Conservation (phyloP, 2,797 vertebrate species). For the Melanotaenia pygmaea region DNA sequence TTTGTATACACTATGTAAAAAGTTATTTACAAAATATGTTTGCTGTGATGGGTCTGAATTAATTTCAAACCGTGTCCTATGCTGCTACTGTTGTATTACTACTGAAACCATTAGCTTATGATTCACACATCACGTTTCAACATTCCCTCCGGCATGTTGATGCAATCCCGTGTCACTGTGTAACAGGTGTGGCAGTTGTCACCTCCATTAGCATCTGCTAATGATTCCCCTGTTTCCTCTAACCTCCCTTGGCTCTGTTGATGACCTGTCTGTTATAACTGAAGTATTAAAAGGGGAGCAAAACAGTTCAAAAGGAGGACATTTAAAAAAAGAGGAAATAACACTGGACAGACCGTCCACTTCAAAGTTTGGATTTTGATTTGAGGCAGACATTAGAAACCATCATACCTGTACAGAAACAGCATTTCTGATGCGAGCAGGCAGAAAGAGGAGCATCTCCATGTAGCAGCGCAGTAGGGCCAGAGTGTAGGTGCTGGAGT, state of each 20-base stretch:
- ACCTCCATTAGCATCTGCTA: constrained; percentile 48
- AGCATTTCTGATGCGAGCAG: constrained; percentile 91
- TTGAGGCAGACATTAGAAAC: not conserved
- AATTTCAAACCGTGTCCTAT: not conserved
- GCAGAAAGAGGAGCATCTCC: constrained; percentile 93
- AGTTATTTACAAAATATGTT: not conserved
- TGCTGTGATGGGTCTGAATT: not conserved
- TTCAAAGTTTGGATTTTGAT: not conserved
- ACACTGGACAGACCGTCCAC: not conserved
- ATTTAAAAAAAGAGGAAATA: not conserved
- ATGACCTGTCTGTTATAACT: constrained; percentile 22
- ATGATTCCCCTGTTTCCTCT: constrained; percentile 55
- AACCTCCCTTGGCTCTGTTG: constrained; percentile 37
- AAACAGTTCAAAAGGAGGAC: not conserved
- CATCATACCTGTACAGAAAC: constrained; percentile 89
- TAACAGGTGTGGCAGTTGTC: constrained; percentile 48
- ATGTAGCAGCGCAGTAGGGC: constrained; percentile 93
- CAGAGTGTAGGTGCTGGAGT: constrained; percentile 91
- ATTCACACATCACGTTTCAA: constrained; percentile 31
- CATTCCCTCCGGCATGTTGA: constrained; percentile 55
- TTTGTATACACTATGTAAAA: not conserved
- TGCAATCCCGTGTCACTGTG: constrained; percentile 49
- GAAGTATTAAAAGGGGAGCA: constrained; percentile 7
- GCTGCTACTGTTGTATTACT: not conserved
- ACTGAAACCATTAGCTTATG: constrained; percentile 29